Conservation (phyloP, 2,113 vertebrate species). For the Pyxicephalus adspersus region DNA sequence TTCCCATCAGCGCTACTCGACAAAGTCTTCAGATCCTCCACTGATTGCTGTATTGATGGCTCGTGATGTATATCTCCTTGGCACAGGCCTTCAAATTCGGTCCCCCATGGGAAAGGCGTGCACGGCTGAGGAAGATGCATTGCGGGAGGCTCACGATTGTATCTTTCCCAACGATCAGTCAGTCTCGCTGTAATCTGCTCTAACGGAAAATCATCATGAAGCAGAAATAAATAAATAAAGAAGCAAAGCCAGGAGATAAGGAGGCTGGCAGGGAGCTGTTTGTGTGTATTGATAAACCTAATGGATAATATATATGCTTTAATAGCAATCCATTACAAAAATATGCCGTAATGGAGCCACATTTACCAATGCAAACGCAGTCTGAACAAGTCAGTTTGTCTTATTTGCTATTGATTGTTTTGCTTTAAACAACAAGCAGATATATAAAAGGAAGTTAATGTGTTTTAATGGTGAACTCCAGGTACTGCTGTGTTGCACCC, state of each 20-base stretch:
- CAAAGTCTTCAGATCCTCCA: neutral
- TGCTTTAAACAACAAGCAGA: no score
- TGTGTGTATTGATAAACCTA: neutral
- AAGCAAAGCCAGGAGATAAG: conserved; percentile 1
- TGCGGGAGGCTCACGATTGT: neutral
- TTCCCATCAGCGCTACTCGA: neutral
- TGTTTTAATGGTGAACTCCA: no score
- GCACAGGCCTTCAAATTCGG: conserved; percentile 10
- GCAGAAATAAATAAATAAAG: conserved; percentile 17
- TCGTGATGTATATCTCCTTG: conserved; percentile 6
- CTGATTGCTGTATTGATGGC: conserved; percentile 37
- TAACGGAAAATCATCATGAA: conserved; percentile 40
- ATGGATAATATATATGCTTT: neutral
- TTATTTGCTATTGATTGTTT: neutral
- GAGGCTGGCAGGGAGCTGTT: neutral
- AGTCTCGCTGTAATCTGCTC: conserved; percentile 16
- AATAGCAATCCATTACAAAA: neutral
- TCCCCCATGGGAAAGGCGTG: neutral
- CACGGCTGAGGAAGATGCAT: conserved; percentile 20
- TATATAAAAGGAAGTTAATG: no score
- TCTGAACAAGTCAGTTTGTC: neutral
- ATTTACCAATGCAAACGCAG: neutral
- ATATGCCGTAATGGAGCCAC: neutral
- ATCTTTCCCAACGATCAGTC: conserved; percentile 13
- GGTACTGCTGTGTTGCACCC: no score